A percentile compares a stretch with the other conserved stretches of the same genome.
phyloP scores from a whole-genome alignment of 2,888 invertebrate genomes.

The Pollenia griseotomentosa region DNA sequence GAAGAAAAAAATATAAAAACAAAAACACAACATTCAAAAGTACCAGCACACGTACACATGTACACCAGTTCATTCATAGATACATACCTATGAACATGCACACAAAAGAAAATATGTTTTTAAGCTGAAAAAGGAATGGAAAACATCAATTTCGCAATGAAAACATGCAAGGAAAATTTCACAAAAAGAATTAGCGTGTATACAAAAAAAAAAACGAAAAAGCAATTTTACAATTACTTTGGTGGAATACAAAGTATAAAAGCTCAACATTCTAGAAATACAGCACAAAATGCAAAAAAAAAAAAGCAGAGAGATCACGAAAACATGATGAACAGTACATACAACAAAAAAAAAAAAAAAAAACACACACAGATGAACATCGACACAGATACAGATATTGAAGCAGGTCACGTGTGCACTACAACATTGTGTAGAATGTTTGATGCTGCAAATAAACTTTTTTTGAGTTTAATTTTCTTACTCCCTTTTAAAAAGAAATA shows the following conservation, averaged over 20 bases:
- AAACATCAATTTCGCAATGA: constrained; percentile 50
- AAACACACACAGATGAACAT: constrained; percentile 34
- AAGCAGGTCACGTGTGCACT: constrained; percentile 70
- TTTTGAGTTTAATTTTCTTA: not conserved
- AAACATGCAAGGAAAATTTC: constrained; percentile 53
- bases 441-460: constrained; percentile 67
- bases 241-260: constrained; percentile 55
- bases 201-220: constrained; percentile 31
- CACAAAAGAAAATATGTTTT: constrained; percentile 42
- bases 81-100: not conserved
- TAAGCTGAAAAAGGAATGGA: constrained; percentile 21
- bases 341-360: constrained; percentile 31
- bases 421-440: constrained; percentile 54
- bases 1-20: not conserved
- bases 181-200: constrained; percentile 20
- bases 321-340: constrained; percentile 35
- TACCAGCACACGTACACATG: not conserved
- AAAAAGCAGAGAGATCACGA: not conserved
- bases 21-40: not conserved
- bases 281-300: constrained; percentile 1
- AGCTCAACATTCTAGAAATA: constrained; percentile 24
- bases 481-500: not conserved
- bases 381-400: constrained; percentile 20
- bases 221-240: constrained; percentile 55
- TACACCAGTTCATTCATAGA: not conserved